Evolutionary conservation across 2,797 vertebrate genomes (phyloP).

Genomic region (Danio aesculapii): DNA sequence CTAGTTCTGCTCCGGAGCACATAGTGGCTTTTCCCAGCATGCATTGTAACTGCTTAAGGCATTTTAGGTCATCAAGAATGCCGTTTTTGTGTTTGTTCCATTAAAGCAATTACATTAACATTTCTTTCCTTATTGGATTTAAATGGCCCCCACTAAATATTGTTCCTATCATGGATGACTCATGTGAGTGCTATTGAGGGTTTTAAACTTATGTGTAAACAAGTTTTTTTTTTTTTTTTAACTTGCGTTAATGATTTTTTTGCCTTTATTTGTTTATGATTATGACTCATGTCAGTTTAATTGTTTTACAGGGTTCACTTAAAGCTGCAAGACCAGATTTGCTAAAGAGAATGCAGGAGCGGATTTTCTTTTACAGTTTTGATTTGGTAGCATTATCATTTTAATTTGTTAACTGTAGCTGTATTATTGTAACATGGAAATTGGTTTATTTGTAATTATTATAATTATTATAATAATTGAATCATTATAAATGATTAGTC

Average conservation of each 20-base stretch:
- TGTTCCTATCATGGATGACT: not conserved
- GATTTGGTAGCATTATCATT: not conserved
- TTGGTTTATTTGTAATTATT: no score
- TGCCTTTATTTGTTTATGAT: constrained; percentile 8
- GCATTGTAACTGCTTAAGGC: constrained; percentile 34
- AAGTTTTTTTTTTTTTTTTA: constrained; percentile 4
- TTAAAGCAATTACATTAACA: constrained; percentile 5
- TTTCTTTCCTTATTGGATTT: not conserved
- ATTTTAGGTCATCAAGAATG: constrained; percentile 12
- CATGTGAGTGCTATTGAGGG: not conserved
- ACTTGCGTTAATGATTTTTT: no score
- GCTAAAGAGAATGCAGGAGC: not conserved
- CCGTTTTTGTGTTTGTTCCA: constrained; percentile 15
- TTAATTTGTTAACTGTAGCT: not conserved
- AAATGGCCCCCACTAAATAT: not conserved
- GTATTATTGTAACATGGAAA: not conserved
- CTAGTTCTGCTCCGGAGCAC: constrained; percentile 35
- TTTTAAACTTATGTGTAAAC: constrained; percentile 9
- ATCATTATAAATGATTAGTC: no score
- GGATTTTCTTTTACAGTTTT: not conserved
- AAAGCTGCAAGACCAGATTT: not conserved
- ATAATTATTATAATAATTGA: no score
- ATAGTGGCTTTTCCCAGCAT: constrained; percentile 41
- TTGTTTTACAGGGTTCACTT: not conserved
- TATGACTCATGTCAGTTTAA: not conserved